Percentiles rank a stretch among this genome's conserved stretches.
Conservation (phyloP, 2,888 invertebrate genomes). For the Diogma glabrata region DNA sequence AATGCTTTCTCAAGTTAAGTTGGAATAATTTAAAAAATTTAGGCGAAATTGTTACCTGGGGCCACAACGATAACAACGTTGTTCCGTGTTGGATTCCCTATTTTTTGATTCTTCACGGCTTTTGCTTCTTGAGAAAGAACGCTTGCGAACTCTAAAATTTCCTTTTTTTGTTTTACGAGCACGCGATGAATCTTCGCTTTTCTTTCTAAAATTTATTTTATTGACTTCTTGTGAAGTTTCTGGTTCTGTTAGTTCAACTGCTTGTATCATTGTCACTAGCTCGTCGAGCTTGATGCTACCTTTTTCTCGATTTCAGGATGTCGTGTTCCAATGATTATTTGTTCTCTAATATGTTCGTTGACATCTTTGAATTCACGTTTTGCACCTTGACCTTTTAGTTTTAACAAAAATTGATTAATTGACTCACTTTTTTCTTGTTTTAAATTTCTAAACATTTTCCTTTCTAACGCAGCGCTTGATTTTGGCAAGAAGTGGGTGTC, state of each 20-base stretch:
- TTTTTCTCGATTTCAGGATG: neutral
- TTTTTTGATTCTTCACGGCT: neutral
- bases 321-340: neutral
- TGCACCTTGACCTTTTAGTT: slow-evolving; percentile 13
- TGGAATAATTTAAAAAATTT: no score
- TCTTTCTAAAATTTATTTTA: neutral
- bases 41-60: no score
- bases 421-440: slow-evolving; percentile 23
- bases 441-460: slow-evolving; percentile 21
- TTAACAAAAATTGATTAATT: slow-evolving; percentile 23
- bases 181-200: neutral
- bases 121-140: neutral
- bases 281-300: neutral
- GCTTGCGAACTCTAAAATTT: neutral
- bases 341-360: neutral
- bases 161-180: slow-evolving; percentile 1
- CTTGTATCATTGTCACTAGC: neutral
- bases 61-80: no score
- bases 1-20: no score
- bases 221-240: neutral
- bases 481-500: slow-evolving; percentile 1
- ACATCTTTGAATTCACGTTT: slow-evolving; percentile 5
- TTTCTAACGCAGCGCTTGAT: slow-evolving; percentile 16
- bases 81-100: neutral
- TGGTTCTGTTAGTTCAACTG: neutral